Base-by-base conservation (phyloP, 2,113 vertebrate genomes). In the Orthochromis indermauri region DNA sequence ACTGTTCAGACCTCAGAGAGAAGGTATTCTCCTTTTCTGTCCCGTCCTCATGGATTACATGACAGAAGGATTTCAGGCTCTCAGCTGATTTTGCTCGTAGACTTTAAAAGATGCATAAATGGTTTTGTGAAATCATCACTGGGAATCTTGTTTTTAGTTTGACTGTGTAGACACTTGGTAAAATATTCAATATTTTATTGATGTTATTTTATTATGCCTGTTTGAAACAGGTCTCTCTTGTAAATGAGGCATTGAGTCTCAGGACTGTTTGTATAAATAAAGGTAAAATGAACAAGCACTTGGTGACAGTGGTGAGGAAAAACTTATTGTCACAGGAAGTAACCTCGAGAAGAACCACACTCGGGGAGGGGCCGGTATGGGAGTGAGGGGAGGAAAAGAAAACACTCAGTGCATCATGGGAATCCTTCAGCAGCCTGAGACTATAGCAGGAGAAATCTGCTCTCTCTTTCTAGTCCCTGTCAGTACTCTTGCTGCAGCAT, bases 331-430 rank as follows among this genome's bases (percentile, higher is more conserved):
- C 16, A 61, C 57, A 7, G 57, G 57, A 33, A 61, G 14, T 0
- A 61, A 61, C 9, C 28, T 61, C 2, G 2, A 17, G 57, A 61
- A 10, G 28, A 19, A 7, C 16, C 57, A 61, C 28, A 5, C 16
- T 33, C 1, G 9, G 57, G 57, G 28, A 0, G 3, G 28, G 28
- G 57, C 57, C 16, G 5, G 28, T 61, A 7, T 0, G 16, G 28
- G 57, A 61, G 57, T 10, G 28, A 61, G 57, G 28, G 9, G 57
- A 33, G 16, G 28, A 61, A 61, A 61, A 4, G 28, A 61, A 61
- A 61, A 61, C 57, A 19, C 54, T 53, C 24, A 33, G 57, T 61
- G 57, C 57, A 61, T 61, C 26, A 4, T 61, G 57, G 28, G 57
- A 61, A 61, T 19, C 57, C 28, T 19, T 13, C 55, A 57, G 55